Evolutionary conservation across 2,113 vertebrate species (phyloP).

Genomic region (Platycercus adscitus): DNA sequence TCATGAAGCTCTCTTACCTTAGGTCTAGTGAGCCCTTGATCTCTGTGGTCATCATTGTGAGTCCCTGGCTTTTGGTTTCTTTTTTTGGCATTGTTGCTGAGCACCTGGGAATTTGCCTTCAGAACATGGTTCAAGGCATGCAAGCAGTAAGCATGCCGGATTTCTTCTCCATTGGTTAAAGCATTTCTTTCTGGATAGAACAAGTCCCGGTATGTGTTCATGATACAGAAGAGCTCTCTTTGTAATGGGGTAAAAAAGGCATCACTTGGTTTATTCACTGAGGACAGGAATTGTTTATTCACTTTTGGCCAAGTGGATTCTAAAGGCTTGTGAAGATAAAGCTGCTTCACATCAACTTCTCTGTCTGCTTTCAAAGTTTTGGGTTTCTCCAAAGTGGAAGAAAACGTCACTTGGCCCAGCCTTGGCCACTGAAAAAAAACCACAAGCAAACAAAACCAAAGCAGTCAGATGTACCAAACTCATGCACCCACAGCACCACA

Average conservation of each 20-base stretch:
- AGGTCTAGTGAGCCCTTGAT: slow-evolving; percentile 94
- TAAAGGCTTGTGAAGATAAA: slow-evolving; percentile 86
- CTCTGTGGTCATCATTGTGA: slow-evolving; percentile 83
- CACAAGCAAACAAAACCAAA: not conserved
- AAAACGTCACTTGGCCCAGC: slow-evolving; percentile 83
- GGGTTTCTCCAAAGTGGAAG: slow-evolving; percentile 74
- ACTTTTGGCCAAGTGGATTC: slow-evolving; percentile 79
- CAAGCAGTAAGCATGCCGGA: slow-evolving; percentile 87
- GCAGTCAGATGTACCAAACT: not conserved
- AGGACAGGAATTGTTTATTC: slow-evolving; percentile 73
- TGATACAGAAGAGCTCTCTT: slow-evolving; percentile 88
- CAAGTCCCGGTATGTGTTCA: slow-evolving; percentile 90
- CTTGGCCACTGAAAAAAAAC: slow-evolving; percentile 83
- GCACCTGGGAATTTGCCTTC: slow-evolving; percentile 91
- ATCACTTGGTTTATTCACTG: not conserved
- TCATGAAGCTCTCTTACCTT: slow-evolving; percentile 79
- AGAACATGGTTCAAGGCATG: slow-evolving; percentile 92
- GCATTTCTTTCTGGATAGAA: slow-evolving; percentile 86
- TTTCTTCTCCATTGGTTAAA: slow-evolving; percentile 80
- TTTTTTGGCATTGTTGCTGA: slow-evolving; percentile 84
- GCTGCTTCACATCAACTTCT: slow-evolving; percentile 73
- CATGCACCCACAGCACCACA: not conserved
- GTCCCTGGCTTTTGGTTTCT: slow-evolving; percentile 71
- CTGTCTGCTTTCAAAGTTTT: slow-evolving; percentile 74
- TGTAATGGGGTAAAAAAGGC: slow-evolving; percentile 80